Base-by-base conservation (phyloP, 2,888 invertebrate species). In the Oligia strigilis region DNA sequence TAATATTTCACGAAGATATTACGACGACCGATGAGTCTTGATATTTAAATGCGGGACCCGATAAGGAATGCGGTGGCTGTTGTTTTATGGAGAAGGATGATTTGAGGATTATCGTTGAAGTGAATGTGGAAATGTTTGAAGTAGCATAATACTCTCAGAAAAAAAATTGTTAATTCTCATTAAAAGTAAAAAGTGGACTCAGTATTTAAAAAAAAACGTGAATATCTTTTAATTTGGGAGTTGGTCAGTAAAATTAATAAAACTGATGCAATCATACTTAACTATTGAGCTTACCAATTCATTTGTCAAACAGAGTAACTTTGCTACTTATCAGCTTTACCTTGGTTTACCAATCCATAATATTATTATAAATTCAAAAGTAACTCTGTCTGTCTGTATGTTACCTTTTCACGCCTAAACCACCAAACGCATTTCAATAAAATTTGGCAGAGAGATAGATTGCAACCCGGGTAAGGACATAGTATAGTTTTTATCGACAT, bases 1-100 rank as follows among this genome's bases (percentile, higher is more conserved):
- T 96, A 95, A 95, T 96, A 96, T 95, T 95, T 95, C 95, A 95
- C 90, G 90, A 91, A 90, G 87, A 85, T 86, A 89, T 85, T 91
- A 90, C 87, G 87, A 82, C 90, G 93, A 81, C 81, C 88, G 90
- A 88, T 82, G 84, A 81, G 89, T 93, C 91, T 95, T 94, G 94
- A 90, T 94, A 88, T 88, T 92, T 90, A 87, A 82, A 89, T 87
- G 81, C 9, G 58, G 29, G 40, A 36, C 36, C 36, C 72, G 76
- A 83, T 77, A 83, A 67, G 60, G 62, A 60, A 67, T 67, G 69
- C 19, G 4, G 8, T 49, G 67, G 17, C 43, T 49, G 66, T 62
- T 83, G 62, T 78, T 72, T 83, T 62, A 77, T 62, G 58, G 40
- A 8, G 40, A 58, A 17, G 19, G 29, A 46, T 55, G 23, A 72